These are phyloP conservation scores for Ardeotis arabs DNA, from an alignment of 2,113 vertebrate species.

Conservation along the genomic window DNA sequence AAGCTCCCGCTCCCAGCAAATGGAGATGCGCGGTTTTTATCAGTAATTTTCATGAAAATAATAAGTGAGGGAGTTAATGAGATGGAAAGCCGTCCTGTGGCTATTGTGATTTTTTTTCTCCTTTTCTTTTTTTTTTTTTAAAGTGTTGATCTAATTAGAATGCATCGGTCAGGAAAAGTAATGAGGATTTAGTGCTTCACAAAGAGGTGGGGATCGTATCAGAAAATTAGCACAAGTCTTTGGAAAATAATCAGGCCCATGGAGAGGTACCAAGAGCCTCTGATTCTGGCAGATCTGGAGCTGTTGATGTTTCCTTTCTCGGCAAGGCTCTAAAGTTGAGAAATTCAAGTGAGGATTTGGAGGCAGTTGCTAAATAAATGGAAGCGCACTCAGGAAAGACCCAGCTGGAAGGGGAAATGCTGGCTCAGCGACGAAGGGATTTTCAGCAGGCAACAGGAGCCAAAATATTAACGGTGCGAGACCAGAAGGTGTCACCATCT, in stretches of 20 bases:
- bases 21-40: slow-evolving; percentile 87
- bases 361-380: neutral
- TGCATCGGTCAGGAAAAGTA: slow-evolving; percentile 85
- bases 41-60: slow-evolving; percentile 90
- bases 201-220: slow-evolving; percentile 83
- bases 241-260: slow-evolving; percentile 78
- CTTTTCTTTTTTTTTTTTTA: neutral
- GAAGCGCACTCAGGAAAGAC: neutral
- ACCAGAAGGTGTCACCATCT: neutral
- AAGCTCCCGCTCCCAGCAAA: slow-evolving; percentile 80
- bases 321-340: neutral
- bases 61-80: slow-evolving; percentile 89
- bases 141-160: slow-evolving; percentile 87
- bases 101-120: slow-evolving; percentile 71
- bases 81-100: slow-evolving; percentile 87
- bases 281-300: slow-evolving; percentile 1
- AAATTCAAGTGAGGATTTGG: neutral
- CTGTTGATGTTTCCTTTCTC: neutral
- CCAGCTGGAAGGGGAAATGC: neutral
- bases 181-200: slow-evolving; percentile 83
- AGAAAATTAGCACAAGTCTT: slow-evolving; percentile 82
- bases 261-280: slow-evolving; percentile 57
- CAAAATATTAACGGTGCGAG: rapidly evolving
- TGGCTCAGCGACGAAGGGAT: rapidly evolving
- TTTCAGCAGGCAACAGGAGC: neutral